Evolutionary conservation across 1,140 invertebrate genomes (phyloP), one percentile per base, ranked within the genome.

Genomic region (Anastrepha obliqua): DNA sequence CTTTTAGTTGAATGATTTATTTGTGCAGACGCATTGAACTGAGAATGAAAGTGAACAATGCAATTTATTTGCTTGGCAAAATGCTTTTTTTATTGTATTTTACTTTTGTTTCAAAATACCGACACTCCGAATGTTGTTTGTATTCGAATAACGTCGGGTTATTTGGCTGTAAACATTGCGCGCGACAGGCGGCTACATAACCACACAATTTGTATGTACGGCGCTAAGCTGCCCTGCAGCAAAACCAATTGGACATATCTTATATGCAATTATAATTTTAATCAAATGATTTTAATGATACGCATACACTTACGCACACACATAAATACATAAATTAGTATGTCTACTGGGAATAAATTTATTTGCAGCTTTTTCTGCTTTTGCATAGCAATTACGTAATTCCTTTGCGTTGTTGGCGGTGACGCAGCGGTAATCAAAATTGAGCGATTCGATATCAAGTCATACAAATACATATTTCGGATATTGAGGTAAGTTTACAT

Each of bases 1-100:
- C 62, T 64, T 64, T 64, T 64, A 20, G n/a, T 64, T 64, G 13
- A 64, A 20, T 64, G 62, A 64, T 64, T 64, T 64, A 64, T 64
- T 64, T 64, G 17, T 64, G 62, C 7, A n/a, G 62, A 64, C 62
- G 11, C 17, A 64, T 64, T 64, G 62, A 64, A 64, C 2, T 20
- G 62, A 20, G n/a, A 64, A 64, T 64, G 62, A 64, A 64, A 64
- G 62, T n/a, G 62, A 64, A 60, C 11, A 60, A 20, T 64, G 3
- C 62, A 64, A 64, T 64, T 64, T 64, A 29, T 29, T 64, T 64
- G 7, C 20, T 64, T 64, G 62, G 15, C 62, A 20, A 29, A 29
- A 55, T 55, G 2, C 67, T 44, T 29, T 70, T 15, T 65, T 9
- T 39, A 62, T 29, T 17, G 5, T 64, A 64, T 64, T 58, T 67